A percentile compares a stretch with the other conserved stretches of the same genome.
Evolutionary conservation across 2,888 invertebrate genomes (phyloP).

Genomic region (Dexiosoma caninum): DNA sequence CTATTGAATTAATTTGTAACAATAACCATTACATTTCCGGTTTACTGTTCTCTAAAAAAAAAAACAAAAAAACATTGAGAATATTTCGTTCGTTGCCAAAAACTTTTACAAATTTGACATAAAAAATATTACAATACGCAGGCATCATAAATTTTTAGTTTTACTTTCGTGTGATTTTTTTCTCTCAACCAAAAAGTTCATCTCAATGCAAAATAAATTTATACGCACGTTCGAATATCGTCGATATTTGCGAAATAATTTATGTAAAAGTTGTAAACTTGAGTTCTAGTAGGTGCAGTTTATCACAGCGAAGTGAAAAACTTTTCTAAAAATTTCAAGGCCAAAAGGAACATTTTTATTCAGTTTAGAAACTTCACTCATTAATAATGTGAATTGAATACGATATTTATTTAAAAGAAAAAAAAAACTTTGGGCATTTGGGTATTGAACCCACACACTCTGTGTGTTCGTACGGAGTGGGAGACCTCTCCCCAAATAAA

Average conservation of each 20-base stretch:
- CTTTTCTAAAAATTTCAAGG: neutral
- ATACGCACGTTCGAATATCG: neutral
- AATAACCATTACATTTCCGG: neutral
- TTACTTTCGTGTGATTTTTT: conserved; percentile 30
- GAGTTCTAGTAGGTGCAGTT: neutral
- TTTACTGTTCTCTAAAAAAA: conserved; percentile 4
- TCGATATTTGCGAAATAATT: neutral
- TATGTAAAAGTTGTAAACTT: neutral
- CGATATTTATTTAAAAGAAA: too few relatives aligned
- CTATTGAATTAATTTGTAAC: neutral
- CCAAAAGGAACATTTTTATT: too few relatives aligned
- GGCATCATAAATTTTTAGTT: conserved; percentile 68
- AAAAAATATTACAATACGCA: conserved; percentile 51
- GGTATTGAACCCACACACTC: too few relatives aligned
- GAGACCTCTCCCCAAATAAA: too few relatives aligned
- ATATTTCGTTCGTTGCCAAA: neutral
- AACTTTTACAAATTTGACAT: neutral
- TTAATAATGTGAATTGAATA: too few relatives aligned
- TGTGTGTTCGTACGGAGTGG: too few relatives aligned
- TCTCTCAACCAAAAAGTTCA: neutral
- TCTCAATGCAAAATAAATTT: conserved; percentile 6
- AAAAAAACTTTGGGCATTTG: too few relatives aligned
- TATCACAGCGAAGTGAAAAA: neutral
- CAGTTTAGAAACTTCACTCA: too few relatives aligned
- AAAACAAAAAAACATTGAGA: conserved; percentile 17